These are phyloP conservation scores for Corvus cornix DNA, from an alignment of 2,113 vertebrate genomes.

Conservation along the genomic window DNA sequence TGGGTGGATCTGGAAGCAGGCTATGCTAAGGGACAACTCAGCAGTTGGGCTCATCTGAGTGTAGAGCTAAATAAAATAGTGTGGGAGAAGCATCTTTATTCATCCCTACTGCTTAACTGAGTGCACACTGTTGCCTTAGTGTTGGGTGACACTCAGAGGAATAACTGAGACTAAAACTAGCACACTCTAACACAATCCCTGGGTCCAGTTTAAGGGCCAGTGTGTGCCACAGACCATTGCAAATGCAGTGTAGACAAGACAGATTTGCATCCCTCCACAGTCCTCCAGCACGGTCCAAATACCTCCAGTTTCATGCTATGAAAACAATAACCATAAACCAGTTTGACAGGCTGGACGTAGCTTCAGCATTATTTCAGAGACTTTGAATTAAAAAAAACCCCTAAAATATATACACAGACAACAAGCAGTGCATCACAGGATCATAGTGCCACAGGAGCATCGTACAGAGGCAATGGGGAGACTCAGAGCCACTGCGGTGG, in stretches of 20 bases:
- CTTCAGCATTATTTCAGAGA: not conserved
- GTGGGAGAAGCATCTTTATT: not conserved
- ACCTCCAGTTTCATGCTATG: not conserved
- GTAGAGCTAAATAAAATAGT: not conserved
- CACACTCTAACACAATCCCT: not conserved
- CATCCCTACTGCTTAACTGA: not conserved
- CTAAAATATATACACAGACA: not conserved
- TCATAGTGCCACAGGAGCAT: not conserved
- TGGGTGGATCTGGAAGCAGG: not conserved
- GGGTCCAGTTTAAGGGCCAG: not conserved
- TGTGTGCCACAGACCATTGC: not conserved
- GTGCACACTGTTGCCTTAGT: not conserved
- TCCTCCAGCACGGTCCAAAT: not conserved
- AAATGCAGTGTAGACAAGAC: not conserved
- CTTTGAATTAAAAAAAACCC: not conserved
- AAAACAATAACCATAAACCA: not conserved
- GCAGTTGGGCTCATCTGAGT: not conserved
- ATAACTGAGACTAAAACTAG: not conserved
- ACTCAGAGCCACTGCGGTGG: no score
- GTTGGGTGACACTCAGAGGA: not conserved
- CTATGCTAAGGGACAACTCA: not conserved
- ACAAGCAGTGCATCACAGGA: not conserved
- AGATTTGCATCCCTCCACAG: not conserved
- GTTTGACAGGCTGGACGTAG: fast-evolving
- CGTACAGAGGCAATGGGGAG: not conserved